A percentile compares a stretch with the other conserved stretches of the same genome.
phyloP scores from a whole-genome alignment of 2,113 vertebrate genomes.

The Pelusios castaneus region DNA sequence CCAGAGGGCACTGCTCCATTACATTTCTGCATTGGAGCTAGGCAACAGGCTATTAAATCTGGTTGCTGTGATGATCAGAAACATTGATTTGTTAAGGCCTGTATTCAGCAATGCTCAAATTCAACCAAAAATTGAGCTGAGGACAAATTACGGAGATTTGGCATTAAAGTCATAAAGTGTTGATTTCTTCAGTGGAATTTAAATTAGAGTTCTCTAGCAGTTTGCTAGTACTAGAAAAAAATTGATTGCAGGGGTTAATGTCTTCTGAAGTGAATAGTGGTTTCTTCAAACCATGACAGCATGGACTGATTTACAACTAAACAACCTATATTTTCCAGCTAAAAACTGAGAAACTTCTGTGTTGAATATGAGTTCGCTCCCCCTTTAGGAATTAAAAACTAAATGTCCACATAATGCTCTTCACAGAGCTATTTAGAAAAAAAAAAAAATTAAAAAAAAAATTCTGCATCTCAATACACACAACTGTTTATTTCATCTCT shows the following conservation, averaged over 20 bases:
- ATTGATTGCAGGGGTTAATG: background rate
- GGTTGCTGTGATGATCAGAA: too few species aligned
- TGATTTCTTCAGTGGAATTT: constrained; percentile 24
- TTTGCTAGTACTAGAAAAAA: constrained; percentile 6
- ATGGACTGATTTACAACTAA: background rate
- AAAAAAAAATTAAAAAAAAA: background rate
- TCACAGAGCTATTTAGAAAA: background rate
- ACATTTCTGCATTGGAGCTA: too few species aligned
- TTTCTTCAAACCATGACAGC: background rate
- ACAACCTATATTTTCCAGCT: constrained; percentile 29
- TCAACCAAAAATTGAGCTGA: background rate
- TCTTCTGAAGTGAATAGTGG: background rate
- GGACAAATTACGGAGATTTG: constrained; percentile 27
- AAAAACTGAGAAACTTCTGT: constrained; percentile 39
- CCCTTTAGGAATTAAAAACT: constrained; percentile 36
- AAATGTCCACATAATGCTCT: background rate
- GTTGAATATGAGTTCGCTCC: constrained; percentile 27
- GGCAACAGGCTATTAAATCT: too few species aligned
- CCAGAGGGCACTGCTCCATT: too few species aligned
- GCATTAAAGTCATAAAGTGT: background rate
- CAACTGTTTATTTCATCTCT: background rate
- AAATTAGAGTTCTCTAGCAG: background rate
- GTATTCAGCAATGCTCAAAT: too few species aligned
- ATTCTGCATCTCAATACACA: constrained; percentile 6
- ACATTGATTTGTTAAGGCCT: too few species aligned